A percentile compares a stretch with the other conserved stretches of the same genome.
These are phyloP conservation scores for Nephrotoma guestfalica DNA, from an alignment of 2,888 invertebrate genomes.

Conservation along the genomic window DNA sequence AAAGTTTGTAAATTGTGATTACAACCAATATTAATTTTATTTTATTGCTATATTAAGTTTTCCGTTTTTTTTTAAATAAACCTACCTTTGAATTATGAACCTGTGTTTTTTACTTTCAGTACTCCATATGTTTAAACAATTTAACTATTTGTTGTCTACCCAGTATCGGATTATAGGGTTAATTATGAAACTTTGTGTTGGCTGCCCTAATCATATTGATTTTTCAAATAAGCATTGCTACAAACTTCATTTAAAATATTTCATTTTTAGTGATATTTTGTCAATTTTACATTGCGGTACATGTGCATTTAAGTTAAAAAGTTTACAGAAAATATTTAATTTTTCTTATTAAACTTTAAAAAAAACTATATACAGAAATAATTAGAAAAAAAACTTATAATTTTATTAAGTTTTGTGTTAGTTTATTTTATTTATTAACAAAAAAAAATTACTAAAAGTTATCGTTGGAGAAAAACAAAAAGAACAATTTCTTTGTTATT, in stretches of 20 bases:
- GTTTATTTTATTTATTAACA: not conserved
- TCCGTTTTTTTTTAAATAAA: not conserved
- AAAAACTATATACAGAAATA: not conserved
- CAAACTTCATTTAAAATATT: not conserved
- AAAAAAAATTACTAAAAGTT: not conserved
- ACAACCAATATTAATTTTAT: not conserved
- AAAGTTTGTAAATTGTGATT: not conserved
- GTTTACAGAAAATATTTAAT: not conserved
- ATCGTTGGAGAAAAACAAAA: not conserved
- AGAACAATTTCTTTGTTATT: not conserved
- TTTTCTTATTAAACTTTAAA: not conserved
- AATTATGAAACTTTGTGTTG: not conserved
- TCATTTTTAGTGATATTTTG: conserved; percentile 1
- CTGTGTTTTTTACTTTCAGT: not conserved
- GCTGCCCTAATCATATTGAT: not conserved
- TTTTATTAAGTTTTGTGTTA: not conserved
- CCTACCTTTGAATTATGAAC: not conserved
- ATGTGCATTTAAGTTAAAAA: conserved; percentile 11
- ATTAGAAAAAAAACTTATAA: not conserved
- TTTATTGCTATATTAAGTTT: not conserved
- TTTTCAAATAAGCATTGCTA: not conserved
- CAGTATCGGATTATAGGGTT: not conserved
- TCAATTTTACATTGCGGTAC: conserved; percentile 5
- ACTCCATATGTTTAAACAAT: too few species aligned
- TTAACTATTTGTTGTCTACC: too few species aligned